These are phyloP conservation scores for Calypte anna DNA, from an alignment of 2,113 vertebrate genomes.

Conservation along the genomic window DNA sequence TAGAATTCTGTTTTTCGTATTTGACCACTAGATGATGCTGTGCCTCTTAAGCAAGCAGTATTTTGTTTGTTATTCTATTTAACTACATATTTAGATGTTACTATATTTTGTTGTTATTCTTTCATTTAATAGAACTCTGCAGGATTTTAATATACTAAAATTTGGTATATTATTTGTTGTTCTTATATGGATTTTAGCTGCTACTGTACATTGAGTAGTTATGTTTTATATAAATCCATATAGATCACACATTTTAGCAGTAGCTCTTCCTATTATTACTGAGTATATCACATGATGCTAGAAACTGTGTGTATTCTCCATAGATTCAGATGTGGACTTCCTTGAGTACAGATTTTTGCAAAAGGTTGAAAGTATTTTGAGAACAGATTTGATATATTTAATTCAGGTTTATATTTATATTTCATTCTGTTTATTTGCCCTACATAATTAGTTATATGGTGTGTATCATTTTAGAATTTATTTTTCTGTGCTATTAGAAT, in stretches of 20 bases:
- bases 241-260: background rate
- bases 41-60: background rate
- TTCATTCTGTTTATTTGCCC: background rate
- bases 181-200: background rate
- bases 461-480: background rate
- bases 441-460: background rate
- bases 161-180: background rate
- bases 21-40: slow-evolving; percentile 57
- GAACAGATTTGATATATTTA: background rate
- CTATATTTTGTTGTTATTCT: background rate
- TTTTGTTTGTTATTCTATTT: no score
- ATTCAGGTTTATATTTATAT: background rate
- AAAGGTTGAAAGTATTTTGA: background rate
- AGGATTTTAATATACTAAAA: background rate
- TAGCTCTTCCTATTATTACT: background rate
- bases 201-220: background rate
- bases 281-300: background rate
- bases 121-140: background rate
- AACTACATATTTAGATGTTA: no score
- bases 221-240: background rate
- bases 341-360: background rate
- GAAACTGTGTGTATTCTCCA: background rate
- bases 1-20: background rate
- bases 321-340: background rate
- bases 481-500: background rate